Percentiles rank a stretch among this genome's conserved stretches.
These are phyloP conservation scores for Eubasilissa splendida DNA, from an alignment of 2,888 invertebrate genomes.

Conservation along the genomic window DNA sequence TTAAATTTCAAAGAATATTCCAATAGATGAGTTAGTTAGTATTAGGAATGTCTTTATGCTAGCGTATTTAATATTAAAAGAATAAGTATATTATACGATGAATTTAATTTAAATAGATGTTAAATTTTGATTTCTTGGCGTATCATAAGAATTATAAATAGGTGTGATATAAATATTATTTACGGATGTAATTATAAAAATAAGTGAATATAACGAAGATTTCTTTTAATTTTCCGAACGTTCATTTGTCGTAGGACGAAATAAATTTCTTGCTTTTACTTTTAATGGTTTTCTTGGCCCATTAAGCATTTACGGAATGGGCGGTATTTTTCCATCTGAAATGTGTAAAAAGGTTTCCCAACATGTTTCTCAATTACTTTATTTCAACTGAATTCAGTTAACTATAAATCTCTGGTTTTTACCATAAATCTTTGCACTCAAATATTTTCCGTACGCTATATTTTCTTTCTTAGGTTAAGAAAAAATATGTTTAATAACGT, in stretches of 20 bases:
- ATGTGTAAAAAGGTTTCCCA: conserved; percentile 27
- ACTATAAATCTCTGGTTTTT: not conserved
- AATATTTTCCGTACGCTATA: no score
- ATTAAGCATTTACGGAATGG: conserved; percentile 36
- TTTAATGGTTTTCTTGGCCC: conserved; percentile 44
- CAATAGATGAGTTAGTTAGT: no score
- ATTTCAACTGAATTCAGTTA: not conserved
- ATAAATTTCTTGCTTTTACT: conserved; percentile 36
- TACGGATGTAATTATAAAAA: not conserved
- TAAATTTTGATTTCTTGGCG: no score
- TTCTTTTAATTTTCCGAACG: not conserved
- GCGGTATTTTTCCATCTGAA: conserved; percentile 14
- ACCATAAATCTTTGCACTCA: no score
- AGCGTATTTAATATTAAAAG: no score
- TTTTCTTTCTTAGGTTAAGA: no score
- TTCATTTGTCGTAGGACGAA: conserved; percentile 27
- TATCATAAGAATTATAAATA: not conserved
- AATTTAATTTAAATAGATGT: no score
- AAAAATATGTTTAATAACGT: no score
- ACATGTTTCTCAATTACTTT: not conserved
- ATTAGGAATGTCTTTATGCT: no score
- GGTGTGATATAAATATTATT: conserved; percentile 1
- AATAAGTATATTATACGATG: no score
- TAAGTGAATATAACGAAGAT: not conserved
- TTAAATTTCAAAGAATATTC: no score